phyloP scores from a whole-genome alignment of 1,140 invertebrate species.

The Achatina immaculata region DNA sequence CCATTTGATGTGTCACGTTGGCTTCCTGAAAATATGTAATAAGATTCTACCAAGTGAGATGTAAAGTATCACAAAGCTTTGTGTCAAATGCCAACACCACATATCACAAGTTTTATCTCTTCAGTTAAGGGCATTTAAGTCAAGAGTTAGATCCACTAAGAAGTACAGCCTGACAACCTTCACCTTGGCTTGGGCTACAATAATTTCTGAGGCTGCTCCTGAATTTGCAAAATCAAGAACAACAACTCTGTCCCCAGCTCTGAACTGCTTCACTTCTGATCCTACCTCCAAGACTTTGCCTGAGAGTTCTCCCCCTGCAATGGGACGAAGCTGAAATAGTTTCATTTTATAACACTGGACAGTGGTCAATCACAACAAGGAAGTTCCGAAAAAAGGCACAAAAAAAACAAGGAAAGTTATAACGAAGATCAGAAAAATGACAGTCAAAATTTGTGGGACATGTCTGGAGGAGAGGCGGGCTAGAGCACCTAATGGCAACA shows the following conservation, averaged over 20 bases:
- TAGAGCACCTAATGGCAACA: too few relatives aligned
- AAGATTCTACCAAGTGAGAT: too few relatives aligned
- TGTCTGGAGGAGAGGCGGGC: too few relatives aligned
- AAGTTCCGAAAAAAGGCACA: background rate
- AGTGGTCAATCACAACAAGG: background rate
- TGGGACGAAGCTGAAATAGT: background rate
- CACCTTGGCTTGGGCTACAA: constrained; percentile 19
- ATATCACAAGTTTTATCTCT: too few relatives aligned
- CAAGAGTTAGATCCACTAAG: background rate
- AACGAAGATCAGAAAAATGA: too few relatives aligned
- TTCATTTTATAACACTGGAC: background rate
- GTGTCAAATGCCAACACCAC: too few relatives aligned
- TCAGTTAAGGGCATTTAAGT: background rate
- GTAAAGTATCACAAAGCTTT: too few relatives aligned
- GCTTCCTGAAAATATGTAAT: too few relatives aligned
- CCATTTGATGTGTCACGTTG: too few relatives aligned
- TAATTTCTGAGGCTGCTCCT: constrained; percentile 20
- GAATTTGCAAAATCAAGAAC: constrained; percentile 5
- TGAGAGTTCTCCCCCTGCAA: constrained; percentile 50
- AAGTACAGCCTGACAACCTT: background rate
- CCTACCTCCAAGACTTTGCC: constrained; percentile 51
- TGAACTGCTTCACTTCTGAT: constrained; percentile 41
- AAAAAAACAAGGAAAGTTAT: background rate
- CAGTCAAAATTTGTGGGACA: too few relatives aligned
- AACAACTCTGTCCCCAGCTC: constrained; percentile 49